Percentiles rank a stretch among this genome's conserved stretches.
Conservation (phyloP, 2,113 vertebrate species). For the Furnarius figulus region DNA sequence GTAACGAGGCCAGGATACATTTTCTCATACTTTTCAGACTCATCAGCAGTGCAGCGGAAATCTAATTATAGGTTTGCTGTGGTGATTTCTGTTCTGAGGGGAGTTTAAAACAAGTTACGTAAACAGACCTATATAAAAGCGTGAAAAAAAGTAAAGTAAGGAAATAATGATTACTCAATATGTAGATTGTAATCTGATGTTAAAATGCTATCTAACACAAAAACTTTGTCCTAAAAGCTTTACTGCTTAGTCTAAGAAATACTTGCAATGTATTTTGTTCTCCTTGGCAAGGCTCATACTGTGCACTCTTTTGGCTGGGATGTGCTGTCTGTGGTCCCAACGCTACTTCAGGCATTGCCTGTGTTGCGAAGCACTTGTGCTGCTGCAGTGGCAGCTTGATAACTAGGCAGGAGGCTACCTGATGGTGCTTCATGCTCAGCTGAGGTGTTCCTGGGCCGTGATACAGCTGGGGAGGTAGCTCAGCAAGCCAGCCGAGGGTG, state of each 20-base stretch:
- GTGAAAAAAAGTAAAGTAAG: not conserved
- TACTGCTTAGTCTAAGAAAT: not conserved
- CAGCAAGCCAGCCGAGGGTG: not conserved
- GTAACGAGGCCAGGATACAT: not conserved
- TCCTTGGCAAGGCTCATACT: not conserved
- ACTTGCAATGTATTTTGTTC: not conserved
- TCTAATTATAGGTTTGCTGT: slow-evolving; percentile 56
- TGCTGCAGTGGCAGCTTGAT: not conserved
- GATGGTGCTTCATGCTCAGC: not conserved
- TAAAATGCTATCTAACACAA: not conserved
- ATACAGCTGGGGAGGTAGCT: not conserved
- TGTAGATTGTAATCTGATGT: not conserved
- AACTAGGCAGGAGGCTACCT: not conserved
- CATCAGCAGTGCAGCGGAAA: slow-evolving; percentile 9
- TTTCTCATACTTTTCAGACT: slow-evolving; percentile 40
- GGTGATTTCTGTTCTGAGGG: not conserved
- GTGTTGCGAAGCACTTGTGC: accelerated
- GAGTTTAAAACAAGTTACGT: not conserved
- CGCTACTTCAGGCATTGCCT: not conserved
- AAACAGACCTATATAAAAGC: not conserved
- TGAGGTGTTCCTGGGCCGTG: not conserved
- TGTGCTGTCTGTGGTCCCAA: not conserved
- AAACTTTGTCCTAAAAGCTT: not conserved
- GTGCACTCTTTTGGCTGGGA: not conserved
- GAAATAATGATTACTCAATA: not conserved